Evolutionary conservation across 2,888 invertebrate genomes (phyloP), one percentile per base, ranked within the genome.

Genomic region (Camptogramma bilineatum): DNA sequence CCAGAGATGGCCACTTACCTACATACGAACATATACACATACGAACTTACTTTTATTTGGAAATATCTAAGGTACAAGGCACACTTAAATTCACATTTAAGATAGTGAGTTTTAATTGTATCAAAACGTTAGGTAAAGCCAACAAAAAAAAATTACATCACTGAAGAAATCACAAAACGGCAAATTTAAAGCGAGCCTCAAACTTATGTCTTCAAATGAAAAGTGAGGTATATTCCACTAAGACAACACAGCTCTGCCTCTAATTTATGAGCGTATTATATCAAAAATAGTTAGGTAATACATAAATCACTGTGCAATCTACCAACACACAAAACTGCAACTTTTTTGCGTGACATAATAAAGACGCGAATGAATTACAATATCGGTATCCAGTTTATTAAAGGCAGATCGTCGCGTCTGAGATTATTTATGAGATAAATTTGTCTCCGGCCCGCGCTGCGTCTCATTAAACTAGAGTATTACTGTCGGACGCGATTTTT

Each of bases 401-500:
- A 87, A 83, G 80, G 83, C 85, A 84, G 85, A 89, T 90, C 88
- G 86, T 85, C 84, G 86, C 86, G 84, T 86, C 87, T 47, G 79
- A 80, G 85, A 88, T 87, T 66, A 91, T 91, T 91, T 91, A 90
- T 89, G 90, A 82, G 84, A 82, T 85, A 84, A 90, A 92, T 91
- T 91, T 91, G 90, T 91, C 89, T 84, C 83, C 77, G 78, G 79
- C 78, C 81, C 79, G 84, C 81, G 72, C 79, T 78, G 82, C 76
- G 87, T 86, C 88, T 90, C 88, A 91, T 91, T 91, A 90, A 81
- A 54, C 53, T 62, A 62, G 21, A 54, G 58, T 39, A 4, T 28
- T 51, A 39, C 52, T 54, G 53, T 66, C 54, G 17, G 46, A 24
- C 53, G 54, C 58, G 54, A 62, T 18, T 62, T 61, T 65, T 31